These are phyloP conservation scores for Aphrocallistes beatrix DNA, from an alignment of 37 sponge, comb jelly and placozoan species.

Conservation along the genomic window DNA sequence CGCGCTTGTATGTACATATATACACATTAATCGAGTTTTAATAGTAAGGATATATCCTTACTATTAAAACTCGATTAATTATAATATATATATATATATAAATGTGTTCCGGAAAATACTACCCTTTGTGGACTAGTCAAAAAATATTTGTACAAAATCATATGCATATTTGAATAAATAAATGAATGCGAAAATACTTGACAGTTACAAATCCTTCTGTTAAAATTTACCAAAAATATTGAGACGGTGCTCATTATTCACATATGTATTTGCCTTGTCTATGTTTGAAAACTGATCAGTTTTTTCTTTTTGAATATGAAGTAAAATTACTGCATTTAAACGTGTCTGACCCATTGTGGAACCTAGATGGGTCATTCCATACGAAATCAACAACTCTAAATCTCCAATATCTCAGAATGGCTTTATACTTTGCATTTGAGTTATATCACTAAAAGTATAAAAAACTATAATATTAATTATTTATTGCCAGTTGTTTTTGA, in stretches of 20 bases:
- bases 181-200: no score
- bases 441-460: neutral
- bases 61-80: no score
- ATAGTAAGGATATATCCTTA: no score
- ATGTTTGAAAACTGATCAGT: neutral
- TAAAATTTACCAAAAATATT: neutral
- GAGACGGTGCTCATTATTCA: neutral
- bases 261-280: neutral
- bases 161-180: no score
- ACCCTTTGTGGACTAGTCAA: no score
- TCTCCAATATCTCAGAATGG: neutral
- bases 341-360: conserved; percentile 18
- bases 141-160: no score
- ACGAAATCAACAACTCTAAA: neutral
- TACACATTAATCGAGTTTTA: no score
- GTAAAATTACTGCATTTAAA: neutral
- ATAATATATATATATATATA: no score
- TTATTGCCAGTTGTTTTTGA: neutral
- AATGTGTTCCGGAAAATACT: no score
- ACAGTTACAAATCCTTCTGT: neutral
- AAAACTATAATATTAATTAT: neutral
- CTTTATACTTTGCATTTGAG: neutral
- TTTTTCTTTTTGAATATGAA: neutral
- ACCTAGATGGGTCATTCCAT: neutral
- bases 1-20: no score